Evolutionary conservation across 1,140 invertebrate species (phyloP).

Genomic region (Drosophila nebulosa): DNA sequence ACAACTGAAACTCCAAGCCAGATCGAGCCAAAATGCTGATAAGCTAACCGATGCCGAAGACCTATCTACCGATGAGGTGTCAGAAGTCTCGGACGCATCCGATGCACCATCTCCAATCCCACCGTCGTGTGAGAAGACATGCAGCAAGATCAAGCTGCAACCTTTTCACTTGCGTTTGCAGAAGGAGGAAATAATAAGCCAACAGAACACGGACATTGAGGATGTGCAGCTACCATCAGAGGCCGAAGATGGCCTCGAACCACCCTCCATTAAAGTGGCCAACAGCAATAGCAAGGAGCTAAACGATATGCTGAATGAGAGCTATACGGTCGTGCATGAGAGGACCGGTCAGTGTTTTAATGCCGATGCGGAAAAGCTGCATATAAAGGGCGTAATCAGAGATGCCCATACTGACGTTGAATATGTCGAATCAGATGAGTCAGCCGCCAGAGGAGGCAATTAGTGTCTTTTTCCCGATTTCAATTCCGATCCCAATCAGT

Average conservation of each 20-base stretch:
- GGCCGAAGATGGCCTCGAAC: conserved; percentile 79
- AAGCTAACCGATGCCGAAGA: conserved; percentile 65
- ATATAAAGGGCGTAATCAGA: conserved; percentile 81
- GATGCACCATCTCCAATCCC: conserved; percentile 20
- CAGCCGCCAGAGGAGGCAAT: conserved; percentile 67
- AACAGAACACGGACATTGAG: conserved; percentile 82
- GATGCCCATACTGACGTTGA: conserved; percentile 82
- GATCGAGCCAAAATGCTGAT: conserved; percentile 11
- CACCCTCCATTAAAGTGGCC: conserved; percentile 26
- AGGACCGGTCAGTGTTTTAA: conserved; percentile 80
- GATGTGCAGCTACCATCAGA: conserved; percentile 82
- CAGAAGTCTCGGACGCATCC: conserved; percentile 47
- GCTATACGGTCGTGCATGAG: conserved; percentile 81
- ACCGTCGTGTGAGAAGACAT: conserved; percentile 11
- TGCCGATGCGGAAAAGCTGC: conserved; percentile 81
- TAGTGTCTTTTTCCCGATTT: conserved; percentile 30
- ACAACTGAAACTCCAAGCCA: conserved; percentile 52
- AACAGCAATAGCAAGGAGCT: conserved; percentile 65
- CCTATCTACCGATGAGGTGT: conserved; percentile 62
- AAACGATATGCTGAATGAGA: conserved; percentile 79
- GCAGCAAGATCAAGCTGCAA: conserved; percentile 34
- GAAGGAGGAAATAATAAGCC: conserved; percentile 53
- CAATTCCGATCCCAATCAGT: conserved; percentile 12
- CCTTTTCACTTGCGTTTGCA: conserved; percentile 47
- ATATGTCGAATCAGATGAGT: conserved; percentile 81